Conservation (phyloP, 1,140 invertebrate genomes). For the Eubasilissa regina region DNA sequence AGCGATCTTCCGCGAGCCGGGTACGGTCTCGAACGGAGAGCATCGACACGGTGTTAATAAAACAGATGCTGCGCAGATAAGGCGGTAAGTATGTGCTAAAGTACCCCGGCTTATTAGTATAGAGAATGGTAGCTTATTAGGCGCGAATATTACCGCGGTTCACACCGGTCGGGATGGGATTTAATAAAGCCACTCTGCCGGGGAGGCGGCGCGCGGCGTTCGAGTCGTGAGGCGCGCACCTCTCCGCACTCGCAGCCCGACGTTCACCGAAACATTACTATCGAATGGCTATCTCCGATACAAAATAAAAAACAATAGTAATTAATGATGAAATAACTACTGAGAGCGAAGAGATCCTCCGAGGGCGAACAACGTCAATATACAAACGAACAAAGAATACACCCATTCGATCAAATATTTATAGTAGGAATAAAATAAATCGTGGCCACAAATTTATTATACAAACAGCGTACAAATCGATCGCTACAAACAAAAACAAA, state of each 20-base stretch:
- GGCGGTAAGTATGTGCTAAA: slow-evolving; percentile 38
- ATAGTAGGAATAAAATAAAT: no score
- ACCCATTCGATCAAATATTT: no score
- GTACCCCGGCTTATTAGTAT: slow-evolving; percentile 36
- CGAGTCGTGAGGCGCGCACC: slow-evolving; percentile 13
- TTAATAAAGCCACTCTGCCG: background rate
- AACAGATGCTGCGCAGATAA: slow-evolving; percentile 40
- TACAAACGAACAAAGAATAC: no score
- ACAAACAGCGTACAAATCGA: no score
- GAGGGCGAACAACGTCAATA: no score
- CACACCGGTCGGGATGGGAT: background rate
- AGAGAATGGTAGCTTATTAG: slow-evolving; percentile 42
- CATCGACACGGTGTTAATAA: slow-evolving; percentile 47
- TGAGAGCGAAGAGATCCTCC: no score
- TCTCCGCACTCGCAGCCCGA: background rate
- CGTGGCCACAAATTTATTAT: no score
- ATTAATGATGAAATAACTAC: no score
- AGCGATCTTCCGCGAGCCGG: slow-evolving; percentile 25
- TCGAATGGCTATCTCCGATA: no score
- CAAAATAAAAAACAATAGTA: no score
- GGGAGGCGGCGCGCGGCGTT: background rate
- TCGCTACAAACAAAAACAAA: no score
- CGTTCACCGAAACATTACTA: no score
- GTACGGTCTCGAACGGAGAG: slow-evolving; percentile 4
- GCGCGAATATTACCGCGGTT: slow-evolving; percentile 17